Base-by-base conservation (phyloP, 2,888 invertebrate species). In the Mactromeris polynyma region DNA sequence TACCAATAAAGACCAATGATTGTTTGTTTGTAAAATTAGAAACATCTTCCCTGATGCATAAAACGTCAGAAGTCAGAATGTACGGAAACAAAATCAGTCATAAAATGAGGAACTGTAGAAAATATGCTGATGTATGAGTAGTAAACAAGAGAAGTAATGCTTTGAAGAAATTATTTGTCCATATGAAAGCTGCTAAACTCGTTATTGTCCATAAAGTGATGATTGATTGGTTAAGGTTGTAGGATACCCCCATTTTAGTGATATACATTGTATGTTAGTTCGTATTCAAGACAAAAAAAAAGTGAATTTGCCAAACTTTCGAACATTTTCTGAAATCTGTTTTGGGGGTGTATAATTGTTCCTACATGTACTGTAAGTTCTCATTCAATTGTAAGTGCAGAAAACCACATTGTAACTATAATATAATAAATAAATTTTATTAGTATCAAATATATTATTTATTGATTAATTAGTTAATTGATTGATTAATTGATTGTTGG, bases 111-210 rank as follows among this genome's bases (percentile, higher is more conserved):
- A 64, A 64, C 58, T 26, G 26, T 17, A 26, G 58, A 26, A 26
- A 64, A 64, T 36, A 36, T 33, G 33, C 19, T 73, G 73, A 73
- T 73, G 19, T 26, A 36, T 33, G 73, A 26, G 36, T 31, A 4
- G 33, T 36, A 73, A 73, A 33, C 73, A 33, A 36, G 4, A 14
- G 36, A 26, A 33, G 33, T 73, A 73, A 73, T 73, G 36, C 73
- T 73, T 73, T 73, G 73, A 73, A 73, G 73, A 73, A 64, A 64
- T 73, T 33, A 36, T 73, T 36, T 73, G 73, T 73, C 73, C 36
- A 73, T 73, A 73, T 33, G 73, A 73, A 73, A 73, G 26, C 73
- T 73, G 73, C 33, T 36, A 36, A 73, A 73, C 33, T 36, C 73
- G 36, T 73, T 73, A 73, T 36, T 73, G 73, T 73, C 73, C 33